Evolutionary conservation across 1,140 invertebrate genomes (phyloP).

Genomic region (Cotesia vestalis): DNA sequence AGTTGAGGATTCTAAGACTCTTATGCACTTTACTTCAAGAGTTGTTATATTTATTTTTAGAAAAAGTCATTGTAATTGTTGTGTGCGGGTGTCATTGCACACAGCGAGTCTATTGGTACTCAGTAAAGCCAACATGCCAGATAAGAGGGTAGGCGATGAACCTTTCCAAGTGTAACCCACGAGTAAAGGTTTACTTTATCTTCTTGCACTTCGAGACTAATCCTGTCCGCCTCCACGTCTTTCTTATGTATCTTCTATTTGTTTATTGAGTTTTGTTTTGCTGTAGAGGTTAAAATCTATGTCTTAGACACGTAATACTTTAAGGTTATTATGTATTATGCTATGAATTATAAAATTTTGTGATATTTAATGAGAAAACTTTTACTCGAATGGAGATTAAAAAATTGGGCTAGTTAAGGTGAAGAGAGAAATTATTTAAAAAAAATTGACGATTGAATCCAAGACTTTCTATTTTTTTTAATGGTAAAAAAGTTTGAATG

Average conservation of each 20-base stretch:
- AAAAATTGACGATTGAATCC: no score
- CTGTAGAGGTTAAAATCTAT: background rate
- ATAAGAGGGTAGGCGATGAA: slow-evolving; percentile 25
- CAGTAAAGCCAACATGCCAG: background rate
- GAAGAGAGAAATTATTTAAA: no score
- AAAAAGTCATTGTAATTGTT: slow-evolving; percentile 34
- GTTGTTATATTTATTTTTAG: background rate
- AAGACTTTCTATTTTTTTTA: no score
- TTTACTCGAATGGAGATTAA: no score
- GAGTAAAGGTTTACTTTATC: slow-evolving; percentile 30
- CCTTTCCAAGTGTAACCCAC: slow-evolving; percentile 31
- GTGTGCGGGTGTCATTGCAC: slow-evolving; percentile 49
- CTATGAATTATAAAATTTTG: no score
- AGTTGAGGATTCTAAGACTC: background rate
- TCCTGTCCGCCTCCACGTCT: slow-evolving; percentile 53
- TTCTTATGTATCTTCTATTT: slow-evolving; percentile 13
- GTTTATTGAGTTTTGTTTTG: background rate
- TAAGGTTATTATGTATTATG: no score
- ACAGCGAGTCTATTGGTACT: slow-evolving; percentile 41
- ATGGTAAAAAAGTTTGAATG: no score
- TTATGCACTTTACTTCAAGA: background rate
- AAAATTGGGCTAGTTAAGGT: no score
- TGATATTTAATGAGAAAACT: no score
- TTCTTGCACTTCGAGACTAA: slow-evolving; percentile 30
- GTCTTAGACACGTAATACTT: no score